phyloP scores from a whole-genome alignment of 2,113 vertebrate species.

The Chinchilla lanigera region DNA sequence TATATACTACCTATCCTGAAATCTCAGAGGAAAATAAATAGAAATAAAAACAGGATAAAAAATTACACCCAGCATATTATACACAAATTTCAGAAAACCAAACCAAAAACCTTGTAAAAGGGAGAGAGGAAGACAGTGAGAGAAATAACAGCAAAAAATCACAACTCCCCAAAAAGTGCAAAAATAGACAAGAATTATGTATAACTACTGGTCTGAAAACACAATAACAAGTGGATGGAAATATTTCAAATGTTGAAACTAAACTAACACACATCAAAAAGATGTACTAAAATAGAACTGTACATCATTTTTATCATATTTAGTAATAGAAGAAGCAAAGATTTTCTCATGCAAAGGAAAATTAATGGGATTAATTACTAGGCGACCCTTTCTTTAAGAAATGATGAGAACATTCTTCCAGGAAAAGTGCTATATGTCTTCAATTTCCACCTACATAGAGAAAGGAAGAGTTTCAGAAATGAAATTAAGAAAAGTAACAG shows the following conservation, averaged over 20 bases:
- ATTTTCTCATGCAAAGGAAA: background rate
- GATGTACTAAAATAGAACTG: background rate
- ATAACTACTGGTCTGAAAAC: background rate
- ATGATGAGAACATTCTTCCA: background rate
- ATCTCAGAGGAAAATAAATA: background rate
- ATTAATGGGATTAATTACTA: background rate
- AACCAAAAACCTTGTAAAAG: background rate
- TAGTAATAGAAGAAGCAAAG: background rate
- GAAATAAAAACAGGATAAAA: background rate
- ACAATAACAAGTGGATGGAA: background rate
- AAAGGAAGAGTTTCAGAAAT: background rate
- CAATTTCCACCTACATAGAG: background rate
- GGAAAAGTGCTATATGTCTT: background rate
- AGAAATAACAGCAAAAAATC: background rate
- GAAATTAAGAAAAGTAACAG: background rate
- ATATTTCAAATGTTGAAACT: background rate
- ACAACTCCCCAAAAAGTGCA: background rate
- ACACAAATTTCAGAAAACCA: background rate
- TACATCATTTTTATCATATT: background rate
- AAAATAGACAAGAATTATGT: background rate
- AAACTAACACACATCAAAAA: background rate
- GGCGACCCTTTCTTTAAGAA: background rate
- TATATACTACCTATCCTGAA: no score
- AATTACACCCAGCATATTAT: background rate
- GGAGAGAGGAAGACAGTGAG: background rate